Percentiles rank a stretch among this genome's conserved stretches.
Conservation (phyloP, 1,140 invertebrate genomes). For the Drosophila persimilis region DNA sequence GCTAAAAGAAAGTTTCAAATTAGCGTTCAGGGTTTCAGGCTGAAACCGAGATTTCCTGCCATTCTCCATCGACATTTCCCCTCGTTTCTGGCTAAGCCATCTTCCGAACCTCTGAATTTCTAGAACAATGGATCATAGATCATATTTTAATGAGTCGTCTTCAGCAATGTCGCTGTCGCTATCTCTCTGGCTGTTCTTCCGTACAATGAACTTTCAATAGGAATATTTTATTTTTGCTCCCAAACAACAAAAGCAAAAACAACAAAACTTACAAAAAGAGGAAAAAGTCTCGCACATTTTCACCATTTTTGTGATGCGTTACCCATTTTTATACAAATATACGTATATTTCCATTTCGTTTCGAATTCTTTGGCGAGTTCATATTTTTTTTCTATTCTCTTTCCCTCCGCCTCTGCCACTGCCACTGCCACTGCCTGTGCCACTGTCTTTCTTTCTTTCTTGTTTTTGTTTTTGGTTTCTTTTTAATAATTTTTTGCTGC, state of each 20-base stretch:
- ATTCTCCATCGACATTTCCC: slow-evolving; percentile 23
- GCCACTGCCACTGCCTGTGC: not conserved
- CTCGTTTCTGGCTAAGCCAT: slow-evolving; percentile 15
- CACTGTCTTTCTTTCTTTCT: slow-evolving; percentile 16
- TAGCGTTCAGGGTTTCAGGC: slow-evolving; percentile 18
- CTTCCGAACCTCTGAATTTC: slow-evolving; percentile 16
- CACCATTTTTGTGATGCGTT: slow-evolving; percentile 50
- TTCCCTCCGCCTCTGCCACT: slow-evolving; percentile 14
- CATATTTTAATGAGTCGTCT: slow-evolving; percentile 73
- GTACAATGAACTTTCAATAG: slow-evolving; percentile 79
- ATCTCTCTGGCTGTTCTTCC: slow-evolving; percentile 26
- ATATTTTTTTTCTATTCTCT: slow-evolving; percentile 6
- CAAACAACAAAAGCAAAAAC: slow-evolving; percentile 1
- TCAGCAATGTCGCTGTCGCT: slow-evolving; percentile 13
- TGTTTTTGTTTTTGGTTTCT: slow-evolving; percentile 25
- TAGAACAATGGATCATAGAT: slow-evolving; percentile 80
- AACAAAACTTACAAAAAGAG: slow-evolving; percentile 1
- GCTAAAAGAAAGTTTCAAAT: slow-evolving; percentile 11
- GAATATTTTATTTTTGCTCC: slow-evolving; percentile 38
- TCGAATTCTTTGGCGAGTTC: slow-evolving; percentile 44
- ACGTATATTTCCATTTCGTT: slow-evolving; percentile 20
- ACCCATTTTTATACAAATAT: slow-evolving; percentile 39
- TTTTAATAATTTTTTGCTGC: slow-evolving; percentile 64
- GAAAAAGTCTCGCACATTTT: slow-evolving; percentile 53
- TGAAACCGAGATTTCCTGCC: slow-evolving; percentile 28